These are phyloP conservation scores for Agonopterix heracliana DNA, from an alignment of 2,888 invertebrate genomes.

Conservation along the genomic window DNA sequence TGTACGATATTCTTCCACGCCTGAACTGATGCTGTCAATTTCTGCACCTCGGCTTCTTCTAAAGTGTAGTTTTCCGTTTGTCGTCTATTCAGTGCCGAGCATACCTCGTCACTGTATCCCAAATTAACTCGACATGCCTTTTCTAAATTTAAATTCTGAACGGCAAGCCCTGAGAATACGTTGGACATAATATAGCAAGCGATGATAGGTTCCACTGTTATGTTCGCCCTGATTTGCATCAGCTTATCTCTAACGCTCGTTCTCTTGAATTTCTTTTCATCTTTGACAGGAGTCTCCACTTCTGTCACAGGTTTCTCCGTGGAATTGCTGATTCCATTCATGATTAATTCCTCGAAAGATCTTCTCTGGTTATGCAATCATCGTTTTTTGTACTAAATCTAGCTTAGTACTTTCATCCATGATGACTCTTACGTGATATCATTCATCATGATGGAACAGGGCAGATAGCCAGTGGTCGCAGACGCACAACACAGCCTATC, in stretches of 20 bases:
- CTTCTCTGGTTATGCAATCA: constrained; percentile 31
- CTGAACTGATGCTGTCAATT: constrained; percentile 84
- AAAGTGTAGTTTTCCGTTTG: constrained; percentile 78
- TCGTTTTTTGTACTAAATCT: constrained; percentile 12
- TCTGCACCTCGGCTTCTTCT: constrained; percentile 80
- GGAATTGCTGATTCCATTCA: constrained; percentile 60
- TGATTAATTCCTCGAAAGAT: constrained; percentile 29
- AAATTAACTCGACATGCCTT: constrained; percentile 91
- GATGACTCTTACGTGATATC: constrained; percentile 3
- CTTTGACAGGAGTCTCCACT: constrained; percentile 39
- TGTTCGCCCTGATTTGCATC: constrained; percentile 72
- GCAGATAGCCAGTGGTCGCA: too few species aligned
- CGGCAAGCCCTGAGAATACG: constrained; percentile 83
- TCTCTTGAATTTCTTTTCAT: constrained; percentile 42
- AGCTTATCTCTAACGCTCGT: constrained; percentile 57
- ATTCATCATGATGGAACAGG: background rate
- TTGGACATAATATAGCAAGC: constrained; percentile 82
- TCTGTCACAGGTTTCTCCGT: constrained; percentile 47
- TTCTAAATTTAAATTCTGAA: constrained; percentile 82
- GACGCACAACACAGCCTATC: background rate
- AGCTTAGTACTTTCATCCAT: background rate
- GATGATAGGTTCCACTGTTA: constrained; percentile 82
- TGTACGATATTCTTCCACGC: constrained; percentile 91
- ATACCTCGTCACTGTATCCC: constrained; percentile 80
- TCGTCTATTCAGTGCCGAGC: constrained; percentile 83